phyloP scores from a whole-genome alignment of 2,113 vertebrate genomes.

The Microcebus lehilahytsara region DNA sequence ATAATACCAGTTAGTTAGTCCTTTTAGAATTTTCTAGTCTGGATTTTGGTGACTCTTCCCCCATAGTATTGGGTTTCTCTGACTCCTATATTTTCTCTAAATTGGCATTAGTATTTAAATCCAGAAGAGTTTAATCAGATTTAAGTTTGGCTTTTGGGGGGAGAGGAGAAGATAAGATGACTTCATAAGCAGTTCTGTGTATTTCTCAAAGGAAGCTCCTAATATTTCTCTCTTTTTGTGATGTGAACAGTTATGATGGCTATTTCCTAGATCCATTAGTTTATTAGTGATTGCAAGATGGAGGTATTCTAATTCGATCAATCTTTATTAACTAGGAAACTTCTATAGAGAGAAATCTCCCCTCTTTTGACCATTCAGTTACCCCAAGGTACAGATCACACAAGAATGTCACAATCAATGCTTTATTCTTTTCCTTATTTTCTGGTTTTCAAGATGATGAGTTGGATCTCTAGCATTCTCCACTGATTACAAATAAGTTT shows the following conservation, averaged over 20 bases:
- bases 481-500: conserved; percentile 19
- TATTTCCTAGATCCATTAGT: neutral
- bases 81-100: conserved; percentile 32
- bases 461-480: neutral
- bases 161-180: neutral
- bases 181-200: neutral
- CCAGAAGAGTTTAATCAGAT: conserved; percentile 21
- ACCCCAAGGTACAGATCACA: neutral
- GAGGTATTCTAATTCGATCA: neutral
- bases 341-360: neutral
- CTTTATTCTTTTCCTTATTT: conserved; percentile 17
- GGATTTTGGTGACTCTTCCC: conserved; percentile 8
- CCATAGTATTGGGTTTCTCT: neutral
- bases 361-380: conserved; percentile 23
- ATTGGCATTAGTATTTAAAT: conserved; percentile 15
- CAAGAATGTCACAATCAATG: neutral
- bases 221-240: neutral
- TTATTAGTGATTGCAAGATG: neutral
- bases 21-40: neutral
- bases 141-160: neutral
- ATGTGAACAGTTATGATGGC: neutral
- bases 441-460: conserved; percentile 48
- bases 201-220: neutral
- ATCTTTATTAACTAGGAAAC: conserved; percentile 43
- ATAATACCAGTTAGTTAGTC: neutral